A percentile compares a stretch with the other conserved stretches of the same genome.
phyloP scores from a whole-genome alignment of 2,113 vertebrate genomes.

The Mastomys natalensis region DNA sequence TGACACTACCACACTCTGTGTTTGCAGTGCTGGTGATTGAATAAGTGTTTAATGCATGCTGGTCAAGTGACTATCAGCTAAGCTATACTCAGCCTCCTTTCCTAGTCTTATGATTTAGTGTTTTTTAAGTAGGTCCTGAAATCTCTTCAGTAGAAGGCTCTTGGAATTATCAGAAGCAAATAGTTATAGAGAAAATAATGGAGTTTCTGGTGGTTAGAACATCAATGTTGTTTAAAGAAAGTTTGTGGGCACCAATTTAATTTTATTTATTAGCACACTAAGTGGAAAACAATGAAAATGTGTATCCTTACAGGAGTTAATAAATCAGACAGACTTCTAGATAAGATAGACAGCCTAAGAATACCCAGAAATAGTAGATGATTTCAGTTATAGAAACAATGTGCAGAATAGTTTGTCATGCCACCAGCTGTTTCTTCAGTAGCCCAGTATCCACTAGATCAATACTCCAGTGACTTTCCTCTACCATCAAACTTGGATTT shows the following conservation, averaged over 20 bases:
- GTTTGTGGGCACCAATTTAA: conserved; percentile 69
- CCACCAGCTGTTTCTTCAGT: background rate
- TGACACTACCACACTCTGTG: background rate
- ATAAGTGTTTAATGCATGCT: background rate
- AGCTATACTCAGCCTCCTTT: background rate
- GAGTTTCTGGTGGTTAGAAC: conserved; percentile 72
- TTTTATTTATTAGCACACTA: background rate
- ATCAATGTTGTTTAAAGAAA: conserved; percentile 82
- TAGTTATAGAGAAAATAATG: conserved; percentile 78
- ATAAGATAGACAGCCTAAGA: background rate
- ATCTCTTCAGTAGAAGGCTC: conserved; percentile 73
- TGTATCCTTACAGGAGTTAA: background rate
- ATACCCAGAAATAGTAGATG: background rate
- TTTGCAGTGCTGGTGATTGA: background rate
- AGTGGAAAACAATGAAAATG: background rate
- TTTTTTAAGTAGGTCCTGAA: conserved; percentile 61
- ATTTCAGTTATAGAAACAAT: background rate
- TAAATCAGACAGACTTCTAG: background rate
- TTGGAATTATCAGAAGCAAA: conserved; percentile 83
- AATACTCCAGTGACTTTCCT: background rate
- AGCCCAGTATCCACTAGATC: background rate
- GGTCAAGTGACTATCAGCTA: background rate
- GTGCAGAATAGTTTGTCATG: background rate
- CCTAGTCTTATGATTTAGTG: conserved; percentile 64
- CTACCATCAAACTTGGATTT: background rate